phyloP scores from a whole-genome alignment of 2,888 invertebrate genomes.

The Callyntrura sp. region DNA sequence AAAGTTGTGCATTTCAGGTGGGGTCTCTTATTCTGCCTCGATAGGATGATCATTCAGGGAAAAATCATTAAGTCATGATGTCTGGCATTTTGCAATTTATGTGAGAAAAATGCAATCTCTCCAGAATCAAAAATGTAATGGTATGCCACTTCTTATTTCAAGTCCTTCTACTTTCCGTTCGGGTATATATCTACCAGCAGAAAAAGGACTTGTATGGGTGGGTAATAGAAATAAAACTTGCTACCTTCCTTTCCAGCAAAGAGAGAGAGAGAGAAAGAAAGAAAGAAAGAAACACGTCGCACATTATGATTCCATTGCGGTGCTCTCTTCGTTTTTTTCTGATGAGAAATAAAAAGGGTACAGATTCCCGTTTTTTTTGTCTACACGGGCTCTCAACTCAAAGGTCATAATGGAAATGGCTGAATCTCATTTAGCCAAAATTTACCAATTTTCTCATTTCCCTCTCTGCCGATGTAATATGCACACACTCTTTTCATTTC shows the following conservation, averaged over 20 bases:
- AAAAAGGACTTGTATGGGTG: not conserved
- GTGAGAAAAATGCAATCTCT: slow-evolving; percentile 53
- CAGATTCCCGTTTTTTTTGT: slow-evolving; percentile 1
- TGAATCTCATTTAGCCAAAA: slow-evolving; percentile 65
- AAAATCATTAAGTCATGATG: slow-evolving; percentile 65
- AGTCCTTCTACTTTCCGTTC: not conserved
- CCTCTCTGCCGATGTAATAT: slow-evolving; percentile 36
- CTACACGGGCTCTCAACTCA: slow-evolving; percentile 5
- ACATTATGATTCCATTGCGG: slow-evolving; percentile 27
- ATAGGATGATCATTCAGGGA: slow-evolving; percentile 47
- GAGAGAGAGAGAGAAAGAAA: no score
- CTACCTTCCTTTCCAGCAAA: not conserved
- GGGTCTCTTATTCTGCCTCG: not conserved
- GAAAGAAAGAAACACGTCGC: slow-evolving; percentile 6
- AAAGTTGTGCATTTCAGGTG: slow-evolving; percentile 10
- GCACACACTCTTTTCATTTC: slow-evolving; percentile 31
- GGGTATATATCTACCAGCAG: slow-evolving; percentile 22
- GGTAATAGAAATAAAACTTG: slow-evolving; percentile 19
- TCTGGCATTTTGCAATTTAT: slow-evolving; percentile 65
- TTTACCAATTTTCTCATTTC: slow-evolving; percentile 72
- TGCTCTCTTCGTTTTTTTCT: not conserved
- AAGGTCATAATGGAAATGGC: slow-evolving; percentile 68
- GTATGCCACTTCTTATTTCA: slow-evolving; percentile 55
- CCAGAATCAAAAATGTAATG: slow-evolving; percentile 48
- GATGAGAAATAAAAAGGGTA: slow-evolving; percentile 43